Evolutionary conservation across 2,888 invertebrate genomes (phyloP), one percentile per base, ranked within the genome.

Genomic region (Pomacea canaliculata): DNA sequence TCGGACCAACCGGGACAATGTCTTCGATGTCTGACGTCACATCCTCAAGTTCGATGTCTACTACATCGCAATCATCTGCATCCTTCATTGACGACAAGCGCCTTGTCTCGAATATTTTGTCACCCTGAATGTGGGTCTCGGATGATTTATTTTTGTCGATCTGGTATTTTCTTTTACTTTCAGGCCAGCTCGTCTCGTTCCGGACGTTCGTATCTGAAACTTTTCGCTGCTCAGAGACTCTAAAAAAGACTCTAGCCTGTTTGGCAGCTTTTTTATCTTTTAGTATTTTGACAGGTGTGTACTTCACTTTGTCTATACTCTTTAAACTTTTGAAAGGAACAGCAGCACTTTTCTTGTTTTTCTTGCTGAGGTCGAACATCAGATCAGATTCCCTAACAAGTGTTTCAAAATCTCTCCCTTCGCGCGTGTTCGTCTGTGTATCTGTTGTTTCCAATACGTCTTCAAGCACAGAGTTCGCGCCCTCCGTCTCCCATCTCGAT

Each of bases 11-110:
- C 0, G 79, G 77, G 19, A 71, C 70, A 12, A 72, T 67, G 1
- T 75, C 78, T 18, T 79, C 78, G 23, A 72, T 76, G 68, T 81
- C 81, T 5, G 81, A 79, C 73, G 78, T 76, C 23, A 78, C 78
- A 65, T 71, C 73, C 49, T 76, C 78, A 3, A 69, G 74, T 23
- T 79, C 79, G 56, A 72, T 67, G 70, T 79, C 79, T 8, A 71
- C 74, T 59, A 74, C 46, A 63, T 79, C 79, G 49, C 69, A 68
- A 48, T 78, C 78, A 18, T 65, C 71, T 5, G 77, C 27, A 66
- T 80, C 80, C 63, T 77, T 75, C 70, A 77, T 77, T 7, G 78
- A 78, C 0, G 51, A 66, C 12, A 68, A 69, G 46, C 67, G 65
- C n/a, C 80, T 65, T 8, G 77, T 77, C 59, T 66, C 75, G 73